phyloP scores from a whole-genome alignment of 2,888 invertebrate species.

The Oasisia sp. region DNA sequence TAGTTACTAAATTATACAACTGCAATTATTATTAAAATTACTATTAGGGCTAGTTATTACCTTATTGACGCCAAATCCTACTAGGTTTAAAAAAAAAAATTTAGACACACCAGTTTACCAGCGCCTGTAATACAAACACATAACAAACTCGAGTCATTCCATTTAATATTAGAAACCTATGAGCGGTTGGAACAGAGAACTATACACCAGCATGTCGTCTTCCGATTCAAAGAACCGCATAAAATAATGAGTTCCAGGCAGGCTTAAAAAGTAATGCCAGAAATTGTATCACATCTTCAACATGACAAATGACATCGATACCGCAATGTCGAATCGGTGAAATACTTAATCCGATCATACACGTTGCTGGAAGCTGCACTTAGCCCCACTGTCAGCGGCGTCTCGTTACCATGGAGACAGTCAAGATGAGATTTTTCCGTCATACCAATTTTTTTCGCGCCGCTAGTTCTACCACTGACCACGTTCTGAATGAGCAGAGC shows the following conservation, averaged over 20 bases:
- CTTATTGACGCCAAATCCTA: too few species aligned
- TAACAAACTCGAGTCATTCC: background rate
- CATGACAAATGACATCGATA: background rate
- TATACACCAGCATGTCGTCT: background rate
- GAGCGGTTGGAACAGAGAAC: background rate
- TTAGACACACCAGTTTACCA: background rate
- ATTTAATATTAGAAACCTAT: too few species aligned
- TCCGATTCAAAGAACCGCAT: background rate
- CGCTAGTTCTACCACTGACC: background rate
- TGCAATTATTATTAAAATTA: too few species aligned
- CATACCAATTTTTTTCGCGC: background rate
- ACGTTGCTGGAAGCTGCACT: background rate
- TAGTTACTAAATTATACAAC: too few species aligned
- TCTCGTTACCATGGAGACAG: background rate
- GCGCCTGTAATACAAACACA: background rate
- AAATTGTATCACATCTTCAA: background rate
- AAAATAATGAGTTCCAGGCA: background rate
- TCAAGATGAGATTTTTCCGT: background rate
- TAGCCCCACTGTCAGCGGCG: background rate
- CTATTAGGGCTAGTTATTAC: too few species aligned
- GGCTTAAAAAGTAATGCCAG: background rate
- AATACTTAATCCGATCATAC: constrained; percentile 5
- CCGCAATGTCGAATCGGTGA: background rate
- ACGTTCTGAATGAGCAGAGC: background rate
- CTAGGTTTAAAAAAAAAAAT: too few species aligned